Percentiles rank a stretch among this genome's conserved stretches.
These are phyloP conservation scores for Drosophila erecta DNA, from an alignment of 1,140 invertebrate genomes.

Conservation along the genomic window DNA sequence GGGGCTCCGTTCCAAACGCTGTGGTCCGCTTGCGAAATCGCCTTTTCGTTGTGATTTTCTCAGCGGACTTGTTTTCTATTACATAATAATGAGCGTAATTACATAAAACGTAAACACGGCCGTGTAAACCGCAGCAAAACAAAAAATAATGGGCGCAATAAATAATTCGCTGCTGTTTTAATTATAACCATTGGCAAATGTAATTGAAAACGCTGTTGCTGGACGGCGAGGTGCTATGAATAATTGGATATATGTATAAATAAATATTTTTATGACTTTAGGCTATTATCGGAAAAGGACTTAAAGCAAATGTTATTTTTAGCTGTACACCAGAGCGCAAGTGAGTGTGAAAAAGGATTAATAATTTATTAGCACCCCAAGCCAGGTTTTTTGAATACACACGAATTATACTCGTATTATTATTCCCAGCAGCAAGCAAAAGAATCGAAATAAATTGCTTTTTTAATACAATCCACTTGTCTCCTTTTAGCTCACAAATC, in stretches of 20 bases:
- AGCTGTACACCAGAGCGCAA: neutral
- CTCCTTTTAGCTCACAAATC: neutral
- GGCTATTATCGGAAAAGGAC: constrained; percentile 5
- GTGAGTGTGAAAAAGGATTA: constrained; percentile 6
- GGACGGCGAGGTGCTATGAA: constrained; percentile 8
- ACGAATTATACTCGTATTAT: neutral
- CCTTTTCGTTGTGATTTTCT: constrained; percentile 19
- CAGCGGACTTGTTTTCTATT: constrained; percentile 40
- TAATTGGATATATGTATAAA: constrained; percentile 18
- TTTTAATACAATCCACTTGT: neutral
- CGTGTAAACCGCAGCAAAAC: constrained; percentile 35
- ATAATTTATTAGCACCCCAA: neutral
- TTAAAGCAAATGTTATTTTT: constrained; percentile 11
- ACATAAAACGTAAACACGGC: constrained; percentile 36
- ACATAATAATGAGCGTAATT: constrained; percentile 49
- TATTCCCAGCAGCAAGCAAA: neutral
- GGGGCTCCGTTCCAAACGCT: neutral
- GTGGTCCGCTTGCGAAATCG: constrained; percentile 26
- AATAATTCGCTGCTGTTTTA: constrained; percentile 43
- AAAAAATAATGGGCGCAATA: constrained; percentile 39
- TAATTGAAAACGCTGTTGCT: constrained; percentile 12
- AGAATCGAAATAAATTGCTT: neutral
- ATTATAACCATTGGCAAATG: constrained; percentile 42
- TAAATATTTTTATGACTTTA: neutral
- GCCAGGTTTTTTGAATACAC: too few species aligned